A percentile compares a stretch with the other conserved stretches of the same genome.
These are phyloP conservation scores for Amazona finschi DNA, from an alignment of 2,797 vertebrate species.

Conservation along the genomic window DNA sequence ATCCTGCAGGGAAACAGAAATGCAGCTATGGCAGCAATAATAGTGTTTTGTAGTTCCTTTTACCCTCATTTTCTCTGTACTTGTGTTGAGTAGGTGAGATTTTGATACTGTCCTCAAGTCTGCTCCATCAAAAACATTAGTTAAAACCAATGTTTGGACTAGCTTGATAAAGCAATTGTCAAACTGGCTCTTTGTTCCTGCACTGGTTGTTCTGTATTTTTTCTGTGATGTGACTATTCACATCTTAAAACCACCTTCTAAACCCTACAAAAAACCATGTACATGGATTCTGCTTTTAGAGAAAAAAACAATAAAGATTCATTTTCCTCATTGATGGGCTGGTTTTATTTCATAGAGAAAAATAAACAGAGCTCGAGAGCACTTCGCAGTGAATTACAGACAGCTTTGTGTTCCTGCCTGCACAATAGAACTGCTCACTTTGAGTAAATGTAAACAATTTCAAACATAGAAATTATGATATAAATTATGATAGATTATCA, in stretches of 20 bases:
- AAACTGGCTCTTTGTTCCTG: neutral
- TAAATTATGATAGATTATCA: no score
- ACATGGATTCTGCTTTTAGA: constrained; percentile 53
- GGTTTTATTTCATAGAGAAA: constrained; percentile 56
- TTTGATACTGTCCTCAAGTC: neutral
- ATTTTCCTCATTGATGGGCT: constrained; percentile 38
- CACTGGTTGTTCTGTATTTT: constrained; percentile 28
- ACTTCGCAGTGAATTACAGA: neutral
- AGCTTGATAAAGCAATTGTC: constrained; percentile 9
- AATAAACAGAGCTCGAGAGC: neutral
- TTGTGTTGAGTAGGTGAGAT: neutral
- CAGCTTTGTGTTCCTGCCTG: neutral
- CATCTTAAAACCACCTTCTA: constrained; percentile 39
- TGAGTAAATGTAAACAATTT: neutral
- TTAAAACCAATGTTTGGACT: neutral
- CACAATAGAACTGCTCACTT: neutral
- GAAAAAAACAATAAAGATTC: constrained; percentile 52
- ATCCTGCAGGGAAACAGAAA: neutral
- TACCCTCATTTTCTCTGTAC: neutral
- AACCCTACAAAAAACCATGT: neutral
- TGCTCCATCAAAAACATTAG: neutral
- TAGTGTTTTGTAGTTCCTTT: neutral
- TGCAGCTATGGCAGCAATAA: constrained; percentile 47
- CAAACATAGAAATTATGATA: neutral
- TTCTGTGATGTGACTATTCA: constrained; percentile 52